phyloP scores from a whole-genome alignment of 1,140 invertebrate genomes.

The Hyphantria cunea region DNA sequence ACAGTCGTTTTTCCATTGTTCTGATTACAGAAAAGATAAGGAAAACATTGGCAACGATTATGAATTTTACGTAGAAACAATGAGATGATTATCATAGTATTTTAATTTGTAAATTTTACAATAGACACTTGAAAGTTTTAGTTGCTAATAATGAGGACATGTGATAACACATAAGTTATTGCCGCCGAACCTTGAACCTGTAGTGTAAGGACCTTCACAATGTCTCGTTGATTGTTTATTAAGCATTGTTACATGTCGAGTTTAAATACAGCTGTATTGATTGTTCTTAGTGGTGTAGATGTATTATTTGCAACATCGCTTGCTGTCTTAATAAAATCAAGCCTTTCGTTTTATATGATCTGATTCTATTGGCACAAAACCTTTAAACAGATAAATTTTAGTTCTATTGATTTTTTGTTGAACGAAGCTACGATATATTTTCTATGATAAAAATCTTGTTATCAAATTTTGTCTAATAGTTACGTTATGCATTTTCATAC shows the following conservation, averaged over 20 bases:
- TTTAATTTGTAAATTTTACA: too few relatives aligned
- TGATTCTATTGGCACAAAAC: neutral
- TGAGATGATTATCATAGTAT: too few relatives aligned
- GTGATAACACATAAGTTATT: constrained; percentile 53
- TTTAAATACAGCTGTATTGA: constrained; percentile 26
- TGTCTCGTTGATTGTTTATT: constrained; percentile 46
- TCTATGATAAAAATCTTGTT: too few relatives aligned
- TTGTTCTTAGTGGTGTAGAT: constrained; percentile 19
- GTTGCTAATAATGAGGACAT: constrained; percentile 33
- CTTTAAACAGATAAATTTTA: neutral
- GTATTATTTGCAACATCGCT: constrained; percentile 8
- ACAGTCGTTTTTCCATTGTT: too few relatives aligned
- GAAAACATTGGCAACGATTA: too few relatives aligned
- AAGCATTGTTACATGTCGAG: constrained; percentile 47
- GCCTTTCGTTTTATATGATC: neutral
- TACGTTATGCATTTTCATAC: too few relatives aligned
- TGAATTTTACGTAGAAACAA: too few relatives aligned
- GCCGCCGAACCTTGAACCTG: constrained; percentile 65
- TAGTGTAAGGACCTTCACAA: constrained; percentile 58
- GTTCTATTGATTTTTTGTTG: constrained; percentile 24
- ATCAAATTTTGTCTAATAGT: too few relatives aligned
- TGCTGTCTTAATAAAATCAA: neutral
- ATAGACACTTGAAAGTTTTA: too few relatives aligned
- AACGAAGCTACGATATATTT: too few relatives aligned
- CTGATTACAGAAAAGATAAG: too few relatives aligned